phyloP scores from a whole-genome alignment of 2,797 vertebrate species.

The Cephalopachus bancanus region DNA sequence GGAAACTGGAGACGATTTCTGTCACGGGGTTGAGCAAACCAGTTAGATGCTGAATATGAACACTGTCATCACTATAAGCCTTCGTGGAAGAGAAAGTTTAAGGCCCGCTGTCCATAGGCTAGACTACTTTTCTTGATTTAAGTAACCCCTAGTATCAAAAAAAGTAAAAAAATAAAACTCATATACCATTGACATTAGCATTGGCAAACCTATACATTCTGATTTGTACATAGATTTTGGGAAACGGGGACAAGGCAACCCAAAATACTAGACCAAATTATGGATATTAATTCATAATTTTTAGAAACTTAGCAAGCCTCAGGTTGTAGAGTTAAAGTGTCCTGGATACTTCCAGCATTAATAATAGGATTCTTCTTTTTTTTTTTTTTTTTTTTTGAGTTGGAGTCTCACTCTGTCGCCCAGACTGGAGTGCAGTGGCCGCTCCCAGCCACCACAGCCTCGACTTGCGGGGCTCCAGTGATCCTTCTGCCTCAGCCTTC shows the following conservation, averaged over 20 bases:
- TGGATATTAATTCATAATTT: too few species aligned
- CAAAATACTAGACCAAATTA: not conserved
- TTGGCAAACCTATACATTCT: not conserved
- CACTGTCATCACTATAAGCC: not conserved
- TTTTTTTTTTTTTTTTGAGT: too few species aligned
- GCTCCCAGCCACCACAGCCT: too few species aligned
- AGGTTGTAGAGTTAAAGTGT: not conserved
- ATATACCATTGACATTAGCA: not conserved
- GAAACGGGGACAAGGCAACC: not conserved
- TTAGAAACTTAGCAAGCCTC: not conserved
- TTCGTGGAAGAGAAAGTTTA: not conserved
- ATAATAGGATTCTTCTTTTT: slow-evolving; percentile 9
- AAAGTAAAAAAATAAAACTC: not conserved
- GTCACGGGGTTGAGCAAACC: not conserved
- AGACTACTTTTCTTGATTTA: not conserved
- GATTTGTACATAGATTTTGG: slow-evolving; percentile 16
- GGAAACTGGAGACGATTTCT: not conserved
- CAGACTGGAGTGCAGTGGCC: too few species aligned
- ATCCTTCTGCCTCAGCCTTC: too few species aligned
- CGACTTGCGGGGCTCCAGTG: too few species aligned
- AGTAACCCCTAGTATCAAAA: not conserved
- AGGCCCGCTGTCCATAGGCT: not conserved
- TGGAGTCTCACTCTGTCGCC: too few species aligned
- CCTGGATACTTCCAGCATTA: not conserved
- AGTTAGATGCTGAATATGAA: not conserved